Base-by-base conservation (phyloP, 2,888 invertebrate genomes). In the Apodemia duryi region DNA sequence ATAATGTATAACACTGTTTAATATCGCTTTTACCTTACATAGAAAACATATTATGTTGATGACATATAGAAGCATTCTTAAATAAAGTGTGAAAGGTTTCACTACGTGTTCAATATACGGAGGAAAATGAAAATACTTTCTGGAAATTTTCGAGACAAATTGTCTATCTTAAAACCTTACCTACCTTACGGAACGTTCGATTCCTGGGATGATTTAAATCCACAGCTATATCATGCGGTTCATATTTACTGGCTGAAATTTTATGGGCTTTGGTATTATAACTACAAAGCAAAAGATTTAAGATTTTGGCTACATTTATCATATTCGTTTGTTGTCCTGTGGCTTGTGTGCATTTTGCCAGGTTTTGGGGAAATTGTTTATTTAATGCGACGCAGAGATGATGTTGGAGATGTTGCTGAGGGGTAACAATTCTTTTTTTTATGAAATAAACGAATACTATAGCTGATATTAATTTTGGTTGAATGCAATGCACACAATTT, bases 331-430 rank as follows among this genome's bases (percentile, higher is more conserved):
- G 63, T 78, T 54, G 85, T 91, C 65, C 76, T 92, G 73, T 91
- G 83, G 80, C 80, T 92, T n/a, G 90, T 92, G 62, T 91, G 90
- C 77, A 83, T 91, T 75, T 75, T 91, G 70, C 92, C 92, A 65
- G 91, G 92, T 70, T 91, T 93, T 61, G 94, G 94, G 32, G 94
- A 94, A 82, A 90, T 94, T 81, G 93, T 94, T 83, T 95, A 95
- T 89, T 94, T 95, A 75, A 93, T 94, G 67, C 94, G 93, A 83
- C 94, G 94, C 72, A 89, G 91, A 65, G 93, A 93, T 74, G 93
- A 93, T 75, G 93, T 95, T 73, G 94, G 93, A 66, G 93, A 94
- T 75, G 93, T 94, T 73, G 91, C 91, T 70, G 91, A 87, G 78
- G 92, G 92, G 92, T 92, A 85, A 49, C n/a, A 52, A 51, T 49